A percentile compares a stretch with the other conserved stretches of the same genome.
Conservation (phyloP, 2,113 vertebrate genomes). For the Muntiacus reevesi region DNA sequence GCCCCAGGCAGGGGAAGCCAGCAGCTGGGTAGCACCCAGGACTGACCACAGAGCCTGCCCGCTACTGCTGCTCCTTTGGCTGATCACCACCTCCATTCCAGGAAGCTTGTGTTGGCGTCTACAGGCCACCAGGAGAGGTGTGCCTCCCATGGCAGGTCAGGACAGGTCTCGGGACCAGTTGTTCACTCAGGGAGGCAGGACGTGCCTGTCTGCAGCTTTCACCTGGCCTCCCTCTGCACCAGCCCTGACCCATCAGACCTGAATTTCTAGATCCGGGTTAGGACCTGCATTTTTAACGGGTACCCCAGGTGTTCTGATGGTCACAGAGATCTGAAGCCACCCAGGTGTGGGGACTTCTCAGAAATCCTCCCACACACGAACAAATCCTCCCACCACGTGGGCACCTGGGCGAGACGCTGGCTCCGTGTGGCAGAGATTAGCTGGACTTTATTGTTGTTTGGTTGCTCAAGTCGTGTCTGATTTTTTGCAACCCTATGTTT, state of each 20-base stretch:
- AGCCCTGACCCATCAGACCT: not conserved
- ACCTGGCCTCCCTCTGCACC: not conserved
- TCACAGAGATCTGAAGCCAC: not conserved
- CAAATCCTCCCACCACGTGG: not conserved
- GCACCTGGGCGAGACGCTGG: rapidly evolving
- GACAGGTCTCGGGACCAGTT: not conserved
- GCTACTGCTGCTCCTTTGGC: not conserved
- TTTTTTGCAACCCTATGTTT: not conserved
- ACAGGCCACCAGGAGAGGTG: rapidly evolving
- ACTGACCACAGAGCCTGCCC: rapidly evolving
- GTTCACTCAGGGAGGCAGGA: too few relatives aligned
- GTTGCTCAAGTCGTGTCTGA: not conserved
- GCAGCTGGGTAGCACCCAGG: not conserved
- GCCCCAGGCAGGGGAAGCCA: not conserved
- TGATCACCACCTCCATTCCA: not conserved
- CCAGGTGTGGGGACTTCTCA: not conserved
- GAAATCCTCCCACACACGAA: not conserved
- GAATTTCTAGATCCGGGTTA: not conserved
- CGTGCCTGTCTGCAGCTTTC: not conserved
- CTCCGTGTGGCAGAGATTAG: rapidly evolving
- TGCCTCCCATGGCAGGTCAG: rapidly evolving
- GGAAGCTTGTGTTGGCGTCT: not conserved
- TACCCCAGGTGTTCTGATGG: not conserved
- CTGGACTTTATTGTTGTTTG: not conserved
- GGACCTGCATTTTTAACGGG: not conserved